These are phyloP conservation scores for Xerus inauris DNA, from an alignment of 2,113 vertebrate species.

Conservation along the genomic window DNA sequence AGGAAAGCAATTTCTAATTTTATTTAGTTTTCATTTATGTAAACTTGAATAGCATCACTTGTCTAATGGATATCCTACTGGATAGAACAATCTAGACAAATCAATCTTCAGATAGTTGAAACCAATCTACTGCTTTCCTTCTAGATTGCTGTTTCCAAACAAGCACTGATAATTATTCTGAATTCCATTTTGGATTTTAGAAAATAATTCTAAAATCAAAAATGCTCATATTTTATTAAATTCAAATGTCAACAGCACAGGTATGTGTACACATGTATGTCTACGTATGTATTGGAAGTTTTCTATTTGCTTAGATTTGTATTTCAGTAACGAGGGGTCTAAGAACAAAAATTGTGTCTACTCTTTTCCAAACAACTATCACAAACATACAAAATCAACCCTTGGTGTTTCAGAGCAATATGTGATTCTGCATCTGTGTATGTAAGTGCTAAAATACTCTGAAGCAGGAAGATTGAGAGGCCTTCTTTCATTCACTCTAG, in stretches of 20 bases:
- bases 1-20: neutral
- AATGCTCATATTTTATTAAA: neutral
- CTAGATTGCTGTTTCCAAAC: neutral
- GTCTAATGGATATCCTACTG: neutral
- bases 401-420: neutral
- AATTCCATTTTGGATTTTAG: constrained; percentile 42
- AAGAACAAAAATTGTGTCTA: neutral
- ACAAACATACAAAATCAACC: neutral
- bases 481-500: neutral
- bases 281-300: neutral
- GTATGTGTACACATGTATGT: neutral
- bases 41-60: neutral
- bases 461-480: neutral
- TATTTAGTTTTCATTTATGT: constrained; percentile 2
- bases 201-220: constrained; percentile 29
- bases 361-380: neutral
- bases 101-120: neutral
- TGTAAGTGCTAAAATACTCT: neutral
- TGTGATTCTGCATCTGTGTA: neutral
- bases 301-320: constrained; percentile 36
- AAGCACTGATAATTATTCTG: neutral
- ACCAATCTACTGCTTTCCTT: neutral
- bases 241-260: neutral
- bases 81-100: neutral
- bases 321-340: neutral